Evolutionary conservation across 1,140 invertebrate species (phyloP).

Genomic region (Euura lappo): DNA sequence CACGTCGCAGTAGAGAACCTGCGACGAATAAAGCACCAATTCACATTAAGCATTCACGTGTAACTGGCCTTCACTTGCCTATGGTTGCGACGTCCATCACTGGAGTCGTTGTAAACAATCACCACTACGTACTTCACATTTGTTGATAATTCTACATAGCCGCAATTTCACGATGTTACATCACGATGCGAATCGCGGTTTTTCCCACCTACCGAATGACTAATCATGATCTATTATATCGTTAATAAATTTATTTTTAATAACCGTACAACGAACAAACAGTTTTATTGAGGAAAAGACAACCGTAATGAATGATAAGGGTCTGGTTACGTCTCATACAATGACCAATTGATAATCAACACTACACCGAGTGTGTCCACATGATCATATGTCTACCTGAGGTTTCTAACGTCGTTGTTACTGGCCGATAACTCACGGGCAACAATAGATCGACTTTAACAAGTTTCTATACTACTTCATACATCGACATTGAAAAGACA

Average conservation of each 20-base stretch:
- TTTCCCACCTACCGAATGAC: too few species aligned
- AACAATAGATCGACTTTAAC: too few species aligned
- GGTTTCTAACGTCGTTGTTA: too few species aligned
- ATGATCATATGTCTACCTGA: too few species aligned
- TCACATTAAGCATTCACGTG: neutral
- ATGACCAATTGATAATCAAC: too few species aligned
- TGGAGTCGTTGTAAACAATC: neutral
- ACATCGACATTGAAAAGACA: too few species aligned
- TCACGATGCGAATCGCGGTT: neutral
- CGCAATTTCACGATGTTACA: neutral
- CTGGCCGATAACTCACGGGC: too few species aligned
- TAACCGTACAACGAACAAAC: too few species aligned
- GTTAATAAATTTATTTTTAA: too few species aligned
- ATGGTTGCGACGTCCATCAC: neutral
- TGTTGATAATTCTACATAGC: neutral
- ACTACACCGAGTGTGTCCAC: too few species aligned
- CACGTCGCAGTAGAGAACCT: neutral
- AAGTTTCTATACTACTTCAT: too few species aligned
- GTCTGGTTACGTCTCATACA: neutral
- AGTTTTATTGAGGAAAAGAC: neutral
- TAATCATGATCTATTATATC: too few species aligned
- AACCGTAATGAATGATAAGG: neutral
- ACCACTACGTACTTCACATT: neutral
- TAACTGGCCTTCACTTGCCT: neutral
- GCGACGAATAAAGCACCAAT: neutral